Evolutionary conservation across 2,888 invertebrate genomes (phyloP), one percentile per base, ranked within the genome.

Genomic region (Brachyptera risi): DNA sequence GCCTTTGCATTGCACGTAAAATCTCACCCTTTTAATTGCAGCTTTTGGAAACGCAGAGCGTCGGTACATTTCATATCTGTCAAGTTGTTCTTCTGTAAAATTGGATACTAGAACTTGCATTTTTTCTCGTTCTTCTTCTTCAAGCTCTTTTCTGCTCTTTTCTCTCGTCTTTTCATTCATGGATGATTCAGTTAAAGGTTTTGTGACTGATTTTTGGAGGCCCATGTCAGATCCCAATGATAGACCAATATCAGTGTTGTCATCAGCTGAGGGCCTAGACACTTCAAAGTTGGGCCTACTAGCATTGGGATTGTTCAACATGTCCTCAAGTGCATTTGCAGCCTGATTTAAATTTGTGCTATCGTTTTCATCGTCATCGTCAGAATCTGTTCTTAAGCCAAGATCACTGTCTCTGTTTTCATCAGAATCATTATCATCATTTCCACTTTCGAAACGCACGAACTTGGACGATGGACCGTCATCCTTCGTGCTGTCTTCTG

Each of bases 91-190:
- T 76, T 97, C 97, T 0, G 97, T 95, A 70, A 99, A 99, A 75
- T 99, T 98, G 0, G 98, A 98, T 0, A 99, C 96, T 56, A 99
- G 78, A 35, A 99, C 95, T 76, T 95, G 95, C 96, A 96, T 96
- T 75, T 92, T 93, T 73, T 96, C 93, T 63, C 96, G 78, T 73
- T 96, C 96, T 71, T 96, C 96, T 73, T 96, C 94, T 74, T 96
- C 94, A 9, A 93, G 73, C 75, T 94, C 93, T 64, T 85, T 88
- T 76, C 88, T 89, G 69, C 84, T 86, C 75, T 71, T 74, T 62
- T 61, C 64, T 62, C 85, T 87, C 58, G 81, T 82, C 70, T 87
- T 89, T 70, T 85, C 85, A 70, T 84, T 84, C 63, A 19, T 42
- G 7, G 21, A 19, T 19, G 21, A 19, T 3, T 51, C 31, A 31